These are phyloP conservation scores for Diorhabda elongata DNA, from an alignment of 1,140 invertebrate genomes.

Conservation along the genomic window DNA sequence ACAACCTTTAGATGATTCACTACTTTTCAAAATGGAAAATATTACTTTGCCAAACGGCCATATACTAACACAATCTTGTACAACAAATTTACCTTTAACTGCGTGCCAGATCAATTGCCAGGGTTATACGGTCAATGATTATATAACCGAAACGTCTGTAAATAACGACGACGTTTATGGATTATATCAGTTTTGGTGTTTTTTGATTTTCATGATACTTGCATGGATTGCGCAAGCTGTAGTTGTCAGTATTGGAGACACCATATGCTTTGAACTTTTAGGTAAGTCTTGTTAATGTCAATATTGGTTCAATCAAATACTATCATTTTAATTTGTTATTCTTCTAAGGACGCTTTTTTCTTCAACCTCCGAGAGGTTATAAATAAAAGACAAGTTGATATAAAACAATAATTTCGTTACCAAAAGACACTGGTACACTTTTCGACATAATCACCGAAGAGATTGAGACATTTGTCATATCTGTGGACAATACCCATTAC, in stretches of 20 bases:
- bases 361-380: too few relatives aligned
- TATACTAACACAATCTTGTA: conserved; percentile 48
- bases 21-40: conserved; percentile 43
- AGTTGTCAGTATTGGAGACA: conserved; percentile 74
- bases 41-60: conserved; percentile 41
- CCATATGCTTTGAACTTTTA: conserved; percentile 74
- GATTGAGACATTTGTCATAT: too few relatives aligned
- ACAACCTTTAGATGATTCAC: background rate
- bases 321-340: too few relatives aligned
- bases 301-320: too few relatives aligned
- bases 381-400: too few relatives aligned
- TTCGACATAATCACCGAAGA: too few relatives aligned
- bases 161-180: conserved; percentile 44
- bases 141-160: conserved; percentile 2
- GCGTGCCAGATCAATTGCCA: conserved; percentile 54
- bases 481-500: too few relatives aligned
- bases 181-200: conserved; percentile 65
- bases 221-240: conserved; percentile 81
- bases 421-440: too few relatives aligned
- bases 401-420: too few relatives aligned
- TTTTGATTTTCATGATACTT: conserved; percentile 63
- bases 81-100: conserved; percentile 28
- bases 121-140: conserved; percentile 39
- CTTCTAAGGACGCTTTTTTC: too few relatives aligned
- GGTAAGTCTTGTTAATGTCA: conserved; percentile 51